Percentiles rank a stretch among this genome's conserved stretches.
phyloP scores from a whole-genome alignment of 2,113 vertebrate species.

The Kobus ellipsiprymnus region DNA sequence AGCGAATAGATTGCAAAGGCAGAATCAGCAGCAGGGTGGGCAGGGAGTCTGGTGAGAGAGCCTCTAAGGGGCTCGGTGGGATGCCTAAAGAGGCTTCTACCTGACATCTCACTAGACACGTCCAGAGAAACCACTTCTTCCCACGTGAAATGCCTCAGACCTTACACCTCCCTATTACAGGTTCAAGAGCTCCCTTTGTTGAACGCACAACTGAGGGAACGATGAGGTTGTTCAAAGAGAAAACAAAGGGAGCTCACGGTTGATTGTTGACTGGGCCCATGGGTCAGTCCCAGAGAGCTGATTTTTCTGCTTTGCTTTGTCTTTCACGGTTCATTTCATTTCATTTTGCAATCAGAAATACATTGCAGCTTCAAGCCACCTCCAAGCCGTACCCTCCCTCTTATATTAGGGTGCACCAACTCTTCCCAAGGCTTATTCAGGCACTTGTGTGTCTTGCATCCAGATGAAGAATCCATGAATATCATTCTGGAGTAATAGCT shows the following conservation, averaged over 20 bases:
- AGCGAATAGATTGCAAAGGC: neutral
- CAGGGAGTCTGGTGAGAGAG: fast-evolving
- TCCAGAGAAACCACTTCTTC: neutral
- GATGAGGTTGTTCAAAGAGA: neutral
- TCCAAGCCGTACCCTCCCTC: neutral
- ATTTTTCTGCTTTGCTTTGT: neutral
- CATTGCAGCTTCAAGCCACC: neutral
- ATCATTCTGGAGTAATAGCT: neutral
- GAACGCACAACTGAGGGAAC: neutral
- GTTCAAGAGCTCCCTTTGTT: neutral
- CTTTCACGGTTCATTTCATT: neutral
- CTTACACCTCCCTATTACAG: neutral
- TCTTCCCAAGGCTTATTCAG: neutral
- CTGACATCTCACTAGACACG: fast-evolving
- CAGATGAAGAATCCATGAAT: neutral
- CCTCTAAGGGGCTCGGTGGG: fast-evolving
- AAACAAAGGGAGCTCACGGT: neutral
- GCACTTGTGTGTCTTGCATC: neutral
- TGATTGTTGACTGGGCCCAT: neutral
- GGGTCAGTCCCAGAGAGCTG: neutral
- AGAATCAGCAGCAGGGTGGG: neutral
- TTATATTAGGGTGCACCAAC: neutral
- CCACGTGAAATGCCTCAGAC: neutral
- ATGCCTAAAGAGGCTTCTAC: neutral
- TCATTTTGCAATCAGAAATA: neutral